phyloP scores from a whole-genome alignment of 2,113 vertebrate species.

The Upupa epops region DNA sequence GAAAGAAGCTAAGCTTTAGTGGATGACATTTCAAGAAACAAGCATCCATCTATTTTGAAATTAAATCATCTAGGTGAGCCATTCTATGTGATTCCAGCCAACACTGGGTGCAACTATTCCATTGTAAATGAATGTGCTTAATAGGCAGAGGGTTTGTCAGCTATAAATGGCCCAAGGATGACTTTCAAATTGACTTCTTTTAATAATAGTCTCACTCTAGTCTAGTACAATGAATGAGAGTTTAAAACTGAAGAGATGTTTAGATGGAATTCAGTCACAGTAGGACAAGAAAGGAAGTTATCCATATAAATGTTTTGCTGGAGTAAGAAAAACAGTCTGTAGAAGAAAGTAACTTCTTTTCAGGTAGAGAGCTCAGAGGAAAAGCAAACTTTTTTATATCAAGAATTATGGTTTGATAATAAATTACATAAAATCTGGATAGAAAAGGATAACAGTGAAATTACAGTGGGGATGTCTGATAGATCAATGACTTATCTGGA shows the following conservation, averaged over 20 bases:
- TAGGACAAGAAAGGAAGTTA: background rate
- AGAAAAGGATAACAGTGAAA: background rate
- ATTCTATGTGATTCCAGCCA: background rate
- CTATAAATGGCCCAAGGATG: background rate
- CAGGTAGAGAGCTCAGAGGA: background rate
- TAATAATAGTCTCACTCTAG: background rate
- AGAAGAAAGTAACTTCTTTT: background rate
- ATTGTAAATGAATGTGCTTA: background rate
- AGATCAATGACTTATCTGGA: background rate
- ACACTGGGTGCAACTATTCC: background rate
- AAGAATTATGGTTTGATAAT: background rate
- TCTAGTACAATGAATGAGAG: background rate
- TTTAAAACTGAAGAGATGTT: background rate
- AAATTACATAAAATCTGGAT: background rate
- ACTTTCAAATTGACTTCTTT: background rate
- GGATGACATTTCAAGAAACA: background rate
- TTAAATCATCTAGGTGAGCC: background rate
- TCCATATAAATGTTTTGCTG: background rate
- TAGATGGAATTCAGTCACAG: background rate
- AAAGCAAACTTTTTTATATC: background rate
- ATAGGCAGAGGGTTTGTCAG: background rate
- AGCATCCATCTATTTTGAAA: background rate
- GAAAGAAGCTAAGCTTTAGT: background rate
- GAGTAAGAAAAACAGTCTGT: background rate
- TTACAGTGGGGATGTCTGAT: background rate